phyloP scores from a whole-genome alignment of 2,888 invertebrate genomes.

The Thymelicus acteon region DNA sequence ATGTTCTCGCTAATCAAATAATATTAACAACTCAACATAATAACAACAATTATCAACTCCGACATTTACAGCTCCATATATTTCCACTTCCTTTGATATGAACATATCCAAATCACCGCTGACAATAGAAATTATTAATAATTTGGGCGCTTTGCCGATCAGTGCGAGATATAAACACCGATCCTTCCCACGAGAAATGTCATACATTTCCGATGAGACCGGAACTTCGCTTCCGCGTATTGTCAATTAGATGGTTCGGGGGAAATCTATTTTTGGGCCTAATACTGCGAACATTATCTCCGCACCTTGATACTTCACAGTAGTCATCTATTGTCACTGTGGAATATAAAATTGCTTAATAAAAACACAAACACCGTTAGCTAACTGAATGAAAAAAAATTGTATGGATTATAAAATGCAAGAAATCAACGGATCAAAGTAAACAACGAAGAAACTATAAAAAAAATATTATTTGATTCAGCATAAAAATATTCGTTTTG shows the following conservation, averaged over 20 bases:
- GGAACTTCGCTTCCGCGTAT: constrained; percentile 37
- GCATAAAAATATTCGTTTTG: too few species aligned
- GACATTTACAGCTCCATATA: too few species aligned
- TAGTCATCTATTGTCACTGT: too few species aligned
- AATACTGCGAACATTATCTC: not conserved
- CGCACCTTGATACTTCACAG: not conserved
- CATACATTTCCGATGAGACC: constrained; percentile 37
- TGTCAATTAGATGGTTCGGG: constrained; percentile 35
- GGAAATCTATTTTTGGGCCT: constrained; percentile 15
- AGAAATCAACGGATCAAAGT: too few species aligned
- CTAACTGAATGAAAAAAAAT: too few species aligned
- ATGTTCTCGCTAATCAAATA: not conserved
- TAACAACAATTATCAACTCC: too few species aligned
- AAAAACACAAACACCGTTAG: too few species aligned
- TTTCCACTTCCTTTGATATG: not conserved
- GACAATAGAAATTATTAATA: constrained; percentile 10
- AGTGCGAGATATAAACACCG: constrained; percentile 25
- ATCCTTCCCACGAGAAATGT: constrained; percentile 35
- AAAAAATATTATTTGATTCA: too few species aligned
- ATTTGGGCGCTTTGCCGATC: not conserved
- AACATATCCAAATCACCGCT: not conserved
- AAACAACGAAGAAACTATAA: too few species aligned
- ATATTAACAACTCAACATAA: not conserved
- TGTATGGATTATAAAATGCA: too few species aligned
- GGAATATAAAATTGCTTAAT: too few species aligned